These are phyloP conservation scores for Apolygus lucorum DNA, from an alignment of 1,140 invertebrate species.

Conservation along the genomic window DNA sequence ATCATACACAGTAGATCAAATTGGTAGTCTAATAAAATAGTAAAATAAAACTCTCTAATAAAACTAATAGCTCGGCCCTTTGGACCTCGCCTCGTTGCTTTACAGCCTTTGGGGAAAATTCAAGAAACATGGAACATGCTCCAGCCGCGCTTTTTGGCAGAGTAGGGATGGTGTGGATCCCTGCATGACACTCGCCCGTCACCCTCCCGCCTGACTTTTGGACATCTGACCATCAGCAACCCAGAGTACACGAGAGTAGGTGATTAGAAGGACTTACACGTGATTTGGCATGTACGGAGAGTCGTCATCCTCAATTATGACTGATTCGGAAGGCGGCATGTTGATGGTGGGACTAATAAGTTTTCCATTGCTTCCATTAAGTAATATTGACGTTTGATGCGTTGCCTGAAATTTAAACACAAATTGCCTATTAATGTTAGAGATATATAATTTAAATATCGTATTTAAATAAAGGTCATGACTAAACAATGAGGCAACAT, in stretches of 20 bases:
- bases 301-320: conserved; percentile 67
- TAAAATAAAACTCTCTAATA: conserved; percentile 9
- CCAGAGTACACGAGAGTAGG: background rate
- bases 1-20: background rate
- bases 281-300: conserved; percentile 26
- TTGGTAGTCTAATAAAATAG: background rate
- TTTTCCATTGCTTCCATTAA: conserved; percentile 38
- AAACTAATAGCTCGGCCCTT: too few relatives aligned
- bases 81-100: too few relatives aligned
- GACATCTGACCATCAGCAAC: background rate
- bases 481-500: too few relatives aligned
- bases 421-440: too few relatives aligned
- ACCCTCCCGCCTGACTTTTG: too few relatives aligned
- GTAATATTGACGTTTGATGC: conserved; percentile 46
- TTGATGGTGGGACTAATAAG: conserved; percentile 45
- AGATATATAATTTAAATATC: too few relatives aligned
- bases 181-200: too few relatives aligned
- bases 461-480: too few relatives aligned
- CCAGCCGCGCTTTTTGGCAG: too few relatives aligned
- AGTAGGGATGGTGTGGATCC: too few relatives aligned
- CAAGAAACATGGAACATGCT: too few relatives aligned
- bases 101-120: too few relatives aligned
- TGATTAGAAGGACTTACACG: background rate
- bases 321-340: conserved; percentile 45
- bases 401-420: conserved; percentile 41